Conservation (phyloP, 2,113 vertebrate genomes). For the Salvelinus namaycush region DNA sequence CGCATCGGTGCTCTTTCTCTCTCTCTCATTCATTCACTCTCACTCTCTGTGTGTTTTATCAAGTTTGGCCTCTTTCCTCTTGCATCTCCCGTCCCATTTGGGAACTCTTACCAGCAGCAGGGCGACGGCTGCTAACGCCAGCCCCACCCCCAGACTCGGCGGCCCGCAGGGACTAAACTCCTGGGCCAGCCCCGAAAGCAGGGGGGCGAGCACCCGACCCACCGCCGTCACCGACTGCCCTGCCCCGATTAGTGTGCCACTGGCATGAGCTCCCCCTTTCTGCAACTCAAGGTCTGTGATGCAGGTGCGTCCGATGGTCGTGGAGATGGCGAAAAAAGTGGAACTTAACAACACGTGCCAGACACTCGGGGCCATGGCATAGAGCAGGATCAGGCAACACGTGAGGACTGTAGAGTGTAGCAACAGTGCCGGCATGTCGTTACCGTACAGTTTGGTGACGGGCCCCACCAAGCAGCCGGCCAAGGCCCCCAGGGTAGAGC, state of each 20-base stretch:
- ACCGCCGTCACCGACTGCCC: conserved; percentile 94
- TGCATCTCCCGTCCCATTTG: conserved; percentile 60
- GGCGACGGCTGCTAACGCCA: conserved; percentile 79
- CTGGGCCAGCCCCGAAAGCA: conserved; percentile 89
- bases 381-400: conserved; percentile 79
- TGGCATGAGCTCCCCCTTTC: conserved; percentile 77
- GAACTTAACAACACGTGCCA: conserved; percentile 82
- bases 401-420: conserved; percentile 87
- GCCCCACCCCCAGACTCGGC: conserved; percentile 79
- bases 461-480: conserved; percentile 86
- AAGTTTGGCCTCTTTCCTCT: conserved; percentile 42
- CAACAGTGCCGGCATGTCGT: conserved; percentile 79
- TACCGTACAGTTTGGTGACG: conserved; percentile 79
- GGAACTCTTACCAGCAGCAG: conserved; percentile 74
- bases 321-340: conserved; percentile 89
- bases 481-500: conserved; percentile 86
- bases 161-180: conserved; percentile 92
- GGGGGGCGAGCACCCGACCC: conserved; percentile 83
- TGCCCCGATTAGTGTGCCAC: conserved; percentile 86
- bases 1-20: no score
- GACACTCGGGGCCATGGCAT: conserved; percentile 72
- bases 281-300: conserved; percentile 88
- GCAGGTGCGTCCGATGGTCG: conserved; percentile 85
- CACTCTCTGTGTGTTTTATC: conserved; percentile 14
- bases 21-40: no score